Evolutionary conservation across 2,888 invertebrate genomes (phyloP).

Genomic region (Trissolcus brochymenae): DNA sequence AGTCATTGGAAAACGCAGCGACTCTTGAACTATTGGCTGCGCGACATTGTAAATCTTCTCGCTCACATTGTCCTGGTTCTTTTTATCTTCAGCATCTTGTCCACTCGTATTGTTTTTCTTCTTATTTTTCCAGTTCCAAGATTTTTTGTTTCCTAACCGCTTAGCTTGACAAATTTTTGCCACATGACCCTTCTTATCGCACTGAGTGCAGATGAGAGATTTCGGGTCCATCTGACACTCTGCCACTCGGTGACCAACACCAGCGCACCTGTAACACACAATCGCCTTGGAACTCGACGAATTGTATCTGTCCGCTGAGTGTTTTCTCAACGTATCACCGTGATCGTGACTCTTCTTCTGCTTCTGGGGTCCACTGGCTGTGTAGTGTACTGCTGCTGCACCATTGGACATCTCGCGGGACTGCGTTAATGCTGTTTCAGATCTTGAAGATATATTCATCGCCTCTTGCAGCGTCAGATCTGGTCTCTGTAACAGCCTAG

Average conservation of each 20-base stretch:
- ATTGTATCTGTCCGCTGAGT: too few species aligned
- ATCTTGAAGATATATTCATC: not conserved
- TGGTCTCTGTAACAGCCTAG: not conserved
- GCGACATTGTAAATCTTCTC: too few species aligned
- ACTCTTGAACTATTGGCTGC: too few species aligned
- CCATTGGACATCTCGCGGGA: not conserved
- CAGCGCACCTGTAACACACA: not conserved
- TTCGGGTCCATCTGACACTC: not conserved
- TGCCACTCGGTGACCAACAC: not conserved
- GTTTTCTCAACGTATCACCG: too few species aligned
- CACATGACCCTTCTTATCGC: not conserved
- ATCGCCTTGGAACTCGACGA: not conserved
- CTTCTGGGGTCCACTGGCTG: not conserved
- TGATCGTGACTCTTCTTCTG: too few species aligned
- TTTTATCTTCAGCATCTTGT: too few species aligned
- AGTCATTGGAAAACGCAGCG: too few species aligned
- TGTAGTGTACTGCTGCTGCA: not conserved
- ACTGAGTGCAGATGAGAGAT: not conserved
- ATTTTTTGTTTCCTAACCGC: not conserved
- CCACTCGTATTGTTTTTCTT: too few species aligned
- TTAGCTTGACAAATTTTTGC: conserved; percentile 4
- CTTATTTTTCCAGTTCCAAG: not conserved
- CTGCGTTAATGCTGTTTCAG: not conserved
- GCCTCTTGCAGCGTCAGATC: not conserved
- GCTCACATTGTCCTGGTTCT: too few species aligned